Evolutionary conservation across 2,113 vertebrate species (phyloP).

Genomic region (Corythornis vintsioides): DNA sequence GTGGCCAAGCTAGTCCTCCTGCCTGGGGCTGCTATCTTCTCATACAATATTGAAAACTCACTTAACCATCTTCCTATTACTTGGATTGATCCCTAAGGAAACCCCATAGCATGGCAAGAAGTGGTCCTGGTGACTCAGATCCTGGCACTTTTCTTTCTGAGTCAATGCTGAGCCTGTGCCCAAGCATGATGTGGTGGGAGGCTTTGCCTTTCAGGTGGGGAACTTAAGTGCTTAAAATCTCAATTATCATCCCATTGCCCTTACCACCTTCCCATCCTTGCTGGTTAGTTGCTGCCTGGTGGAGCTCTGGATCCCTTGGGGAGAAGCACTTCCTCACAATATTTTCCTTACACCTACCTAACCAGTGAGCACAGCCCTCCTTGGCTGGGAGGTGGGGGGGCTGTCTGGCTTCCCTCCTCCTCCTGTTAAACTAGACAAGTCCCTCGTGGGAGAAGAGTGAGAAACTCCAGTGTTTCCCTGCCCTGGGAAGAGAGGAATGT

Average conservation of each 20-base stretch:
- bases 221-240: too few relatives aligned
- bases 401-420: background rate
- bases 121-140: background rate
- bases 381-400: background rate
- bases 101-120: background rate
- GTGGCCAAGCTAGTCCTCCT: background rate
- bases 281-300: background rate
- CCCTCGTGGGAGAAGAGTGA: background rate
- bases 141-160: background rate
- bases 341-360: background rate
- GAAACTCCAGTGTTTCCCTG: background rate
- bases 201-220: background rate
- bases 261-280: background rate
- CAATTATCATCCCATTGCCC: background rate
- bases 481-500: background rate
- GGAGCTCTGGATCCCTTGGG: background rate
- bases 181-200: rapidly evolving
- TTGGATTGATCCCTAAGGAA: background rate
- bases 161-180: background rate
- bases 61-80: background rate
- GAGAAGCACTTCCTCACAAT: background rate
- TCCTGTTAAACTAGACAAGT: background rate
- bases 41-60: background rate
- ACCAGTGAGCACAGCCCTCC: background rate
- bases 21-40: background rate